Evolutionary conservation across 2,797 vertebrate genomes (phyloP), one percentile per base, ranked within the genome.

Genomic region (Sebastolobus alascanus): DNA sequence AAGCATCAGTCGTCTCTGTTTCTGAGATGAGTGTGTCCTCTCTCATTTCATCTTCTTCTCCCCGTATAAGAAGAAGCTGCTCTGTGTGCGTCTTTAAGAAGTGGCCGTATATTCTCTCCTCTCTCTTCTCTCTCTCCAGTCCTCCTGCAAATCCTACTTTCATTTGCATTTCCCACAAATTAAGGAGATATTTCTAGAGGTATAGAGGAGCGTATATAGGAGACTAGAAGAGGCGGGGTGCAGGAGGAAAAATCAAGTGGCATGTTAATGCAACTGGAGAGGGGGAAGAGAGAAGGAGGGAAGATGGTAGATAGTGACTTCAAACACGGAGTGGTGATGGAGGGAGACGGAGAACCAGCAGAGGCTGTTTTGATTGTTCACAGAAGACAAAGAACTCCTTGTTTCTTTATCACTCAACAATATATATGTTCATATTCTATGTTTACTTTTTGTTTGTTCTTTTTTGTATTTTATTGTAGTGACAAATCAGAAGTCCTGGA

Each of bases 141-240:
- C 55, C 8, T 33, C 40, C 61, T 7, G 22, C 58, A 61, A 59
- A 46, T 77, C 65, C 38, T 13, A 61, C 73, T 89, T 93, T 82
- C 67, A 89, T 83, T 60, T 79, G 72, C 82, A 80, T 86, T 87
- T 79, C 52, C n/a, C 11, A 50, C 50, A 66, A 84, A 86, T 80
- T 52, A 76, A 85, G 86, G 79, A 77, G 33, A 22, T 54, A 38
- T 64, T 70, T 79, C 52, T 73, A 27, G 27, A 16, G 16, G 29
- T 1, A 12, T 43, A 69, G 43, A 59, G 66, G 8, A 58, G 43
- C 6, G 18, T 12, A 60, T 12, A 60, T 2, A 37, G 43, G 52
- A 77, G 73, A 73, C 14, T 25, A 59, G 25, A 52, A 38, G 55
- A 77, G 54, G 31, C 4, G 25, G 56, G n/a, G 43, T 20, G 66